Conservation (phyloP, 2,888 invertebrate species). For the Diarsia mendica region DNA sequence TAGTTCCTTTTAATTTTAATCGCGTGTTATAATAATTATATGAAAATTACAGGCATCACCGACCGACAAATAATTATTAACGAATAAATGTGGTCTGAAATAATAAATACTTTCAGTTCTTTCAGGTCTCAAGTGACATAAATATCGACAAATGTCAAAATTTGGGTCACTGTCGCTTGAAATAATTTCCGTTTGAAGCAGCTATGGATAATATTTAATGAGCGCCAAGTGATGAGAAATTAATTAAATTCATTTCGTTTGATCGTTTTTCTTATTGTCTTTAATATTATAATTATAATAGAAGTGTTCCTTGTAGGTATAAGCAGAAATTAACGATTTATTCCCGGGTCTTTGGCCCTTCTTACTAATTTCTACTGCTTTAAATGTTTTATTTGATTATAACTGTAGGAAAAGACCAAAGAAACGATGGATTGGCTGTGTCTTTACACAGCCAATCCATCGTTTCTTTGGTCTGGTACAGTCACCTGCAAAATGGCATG, state of each 20-base stretch:
- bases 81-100: conserved; percentile 21
- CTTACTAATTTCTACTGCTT: not conserved
- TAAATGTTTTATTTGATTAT: not conserved
- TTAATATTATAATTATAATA: conserved; percentile 21
- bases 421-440: too few relatives aligned
- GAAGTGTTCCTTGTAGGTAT: not conserved
- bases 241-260: conserved; percentile 54
- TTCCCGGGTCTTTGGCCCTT: not conserved
- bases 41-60: not conserved
- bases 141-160: conserved; percentile 39
- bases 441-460: too few relatives aligned
- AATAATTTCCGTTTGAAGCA: conserved; percentile 46
- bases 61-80: conserved; percentile 18
- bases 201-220: conserved; percentile 41
- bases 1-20: not conserved
- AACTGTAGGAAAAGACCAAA: too few relatives aligned
- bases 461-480: too few relatives aligned
- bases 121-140: conserved; percentile 1
- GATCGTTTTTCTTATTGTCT: conserved; percentile 32
- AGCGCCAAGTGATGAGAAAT: conserved; percentile 41
- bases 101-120: conserved; percentile 18
- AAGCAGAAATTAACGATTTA: conserved; percentile 4
- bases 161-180: conserved; percentile 27
- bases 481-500: too few relatives aligned
- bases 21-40: not conserved